These are phyloP conservation scores for Ormyrus pomaceus DNA, from an alignment of 2,888 invertebrate species.

Conservation along the genomic window DNA sequence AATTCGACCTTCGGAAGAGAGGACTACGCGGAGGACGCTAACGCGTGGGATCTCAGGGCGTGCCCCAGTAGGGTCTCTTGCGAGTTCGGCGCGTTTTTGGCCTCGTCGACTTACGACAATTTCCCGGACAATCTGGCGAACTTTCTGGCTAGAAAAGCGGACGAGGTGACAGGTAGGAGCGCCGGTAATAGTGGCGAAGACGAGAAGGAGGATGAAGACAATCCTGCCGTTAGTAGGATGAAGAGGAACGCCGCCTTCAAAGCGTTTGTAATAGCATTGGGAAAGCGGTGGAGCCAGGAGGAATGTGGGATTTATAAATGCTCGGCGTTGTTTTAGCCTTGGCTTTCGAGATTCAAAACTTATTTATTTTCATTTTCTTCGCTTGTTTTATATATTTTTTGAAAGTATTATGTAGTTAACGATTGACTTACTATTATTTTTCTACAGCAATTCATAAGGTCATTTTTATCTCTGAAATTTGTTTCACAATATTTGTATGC, in stretches of 20 bases:
- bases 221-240: background rate
- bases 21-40: slow-evolving; percentile 38
- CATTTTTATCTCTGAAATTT: no score
- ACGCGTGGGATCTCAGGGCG: slow-evolving; percentile 43
- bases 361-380: no score
- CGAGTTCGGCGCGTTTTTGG: slow-evolving; percentile 60
- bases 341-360: no score
- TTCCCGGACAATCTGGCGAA: slow-evolving; percentile 57
- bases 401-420: no score
- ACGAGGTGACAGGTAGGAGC: slow-evolving; percentile 18
- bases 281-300: slow-evolving; percentile 59
- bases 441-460: no score
- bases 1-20: background rate
- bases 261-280: slow-evolving; percentile 60
- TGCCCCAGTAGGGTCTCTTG: slow-evolving; percentile 63
- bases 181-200: background rate
- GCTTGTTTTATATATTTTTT: no score
- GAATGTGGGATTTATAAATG: slow-evolving; percentile 55
- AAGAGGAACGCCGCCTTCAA: slow-evolving; percentile 33
- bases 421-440: no score
- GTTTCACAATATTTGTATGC: no score
- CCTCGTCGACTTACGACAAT: slow-evolving; percentile 23
- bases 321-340: slow-evolving; percentile 11
- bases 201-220: slow-evolving; percentile 20
- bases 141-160: slow-evolving; percentile 51